Evolutionary conservation across 2,113 vertebrate species (phyloP).

Genomic region (Baryphthengus martii): DNA sequence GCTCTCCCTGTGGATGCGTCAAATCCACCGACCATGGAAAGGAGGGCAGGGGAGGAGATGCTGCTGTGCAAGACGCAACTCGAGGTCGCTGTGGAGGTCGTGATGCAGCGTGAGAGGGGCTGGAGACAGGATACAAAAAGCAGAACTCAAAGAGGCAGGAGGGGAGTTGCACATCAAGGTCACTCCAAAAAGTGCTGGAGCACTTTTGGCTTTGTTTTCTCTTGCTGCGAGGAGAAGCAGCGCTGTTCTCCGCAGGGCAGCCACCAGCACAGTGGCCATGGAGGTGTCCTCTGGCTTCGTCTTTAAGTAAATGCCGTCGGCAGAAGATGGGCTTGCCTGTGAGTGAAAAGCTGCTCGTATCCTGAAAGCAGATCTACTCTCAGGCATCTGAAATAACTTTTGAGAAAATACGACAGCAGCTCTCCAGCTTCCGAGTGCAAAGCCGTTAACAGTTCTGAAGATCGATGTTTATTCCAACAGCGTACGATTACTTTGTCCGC

Average conservation of each 20-base stretch:
- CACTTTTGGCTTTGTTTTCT: background rate
- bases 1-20: background rate
- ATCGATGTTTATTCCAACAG: background rate
- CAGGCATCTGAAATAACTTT: background rate
- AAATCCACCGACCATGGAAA: fast-evolving
- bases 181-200: background rate
- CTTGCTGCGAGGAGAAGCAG: background rate
- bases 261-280: fast-evolving
- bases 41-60: background rate
- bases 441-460: background rate
- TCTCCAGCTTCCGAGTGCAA: background rate
- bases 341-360: background rate
- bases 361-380: background rate
- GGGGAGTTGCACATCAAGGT: background rate
- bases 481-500: background rate
- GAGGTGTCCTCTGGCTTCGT: background rate
- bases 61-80: background rate
- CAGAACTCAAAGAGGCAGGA: background rate
- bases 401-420: background rate
- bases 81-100: background rate
- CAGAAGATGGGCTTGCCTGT: background rate
- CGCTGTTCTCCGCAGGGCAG: background rate
- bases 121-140: background rate
- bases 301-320: background rate
- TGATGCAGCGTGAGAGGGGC: background rate